phyloP scores from a whole-genome alignment of 2,113 vertebrate genomes.

The Macquaria ambigua region DNA sequence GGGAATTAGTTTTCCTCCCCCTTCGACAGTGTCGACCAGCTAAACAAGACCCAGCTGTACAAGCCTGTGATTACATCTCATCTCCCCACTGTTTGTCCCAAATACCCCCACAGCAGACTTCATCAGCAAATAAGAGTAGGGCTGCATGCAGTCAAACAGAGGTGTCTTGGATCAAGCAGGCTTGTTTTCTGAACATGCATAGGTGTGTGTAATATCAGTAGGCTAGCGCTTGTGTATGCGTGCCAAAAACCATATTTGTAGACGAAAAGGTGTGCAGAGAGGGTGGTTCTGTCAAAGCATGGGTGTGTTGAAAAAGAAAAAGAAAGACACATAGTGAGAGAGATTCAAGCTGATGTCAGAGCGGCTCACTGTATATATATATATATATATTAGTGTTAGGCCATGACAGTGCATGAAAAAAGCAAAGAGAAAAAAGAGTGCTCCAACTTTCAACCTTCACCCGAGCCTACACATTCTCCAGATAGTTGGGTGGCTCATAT shows the following conservation, averaged over 20 bases:
- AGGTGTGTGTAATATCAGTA: conserved; percentile 24
- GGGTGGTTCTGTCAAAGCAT: conserved; percentile 4
- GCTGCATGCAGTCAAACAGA: conserved; percentile 1
- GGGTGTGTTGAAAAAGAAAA: conserved; percentile 3
- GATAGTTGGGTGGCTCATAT: conserved; percentile 65
- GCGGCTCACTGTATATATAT: neutral
- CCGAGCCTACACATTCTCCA: conserved; percentile 58
- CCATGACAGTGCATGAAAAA: neutral
- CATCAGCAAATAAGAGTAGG: conserved; percentile 19
- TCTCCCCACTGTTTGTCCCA: conserved; percentile 65
- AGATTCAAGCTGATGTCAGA: neutral
- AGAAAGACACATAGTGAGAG: neutral
- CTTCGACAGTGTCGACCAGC: conserved; percentile 45
- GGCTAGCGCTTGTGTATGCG: neutral
- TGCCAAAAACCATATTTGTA: conserved; percentile 14
- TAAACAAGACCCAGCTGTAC: conserved; percentile 81
- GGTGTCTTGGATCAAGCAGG: neutral
- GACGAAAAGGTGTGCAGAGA: conserved; percentile 12
- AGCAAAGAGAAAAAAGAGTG: conserved; percentile 7
- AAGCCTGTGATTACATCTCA: conserved; percentile 75
- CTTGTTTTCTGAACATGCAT: conserved; percentile 8
- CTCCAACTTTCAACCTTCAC: conserved; percentile 17
- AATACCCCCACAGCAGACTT: conserved; percentile 42
- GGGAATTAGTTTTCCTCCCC: conserved; percentile 70
- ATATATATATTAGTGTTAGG: neutral